phyloP scores from a whole-genome alignment of 2,113 vertebrate genomes.

The Cyanoliseus patagonus region DNA sequence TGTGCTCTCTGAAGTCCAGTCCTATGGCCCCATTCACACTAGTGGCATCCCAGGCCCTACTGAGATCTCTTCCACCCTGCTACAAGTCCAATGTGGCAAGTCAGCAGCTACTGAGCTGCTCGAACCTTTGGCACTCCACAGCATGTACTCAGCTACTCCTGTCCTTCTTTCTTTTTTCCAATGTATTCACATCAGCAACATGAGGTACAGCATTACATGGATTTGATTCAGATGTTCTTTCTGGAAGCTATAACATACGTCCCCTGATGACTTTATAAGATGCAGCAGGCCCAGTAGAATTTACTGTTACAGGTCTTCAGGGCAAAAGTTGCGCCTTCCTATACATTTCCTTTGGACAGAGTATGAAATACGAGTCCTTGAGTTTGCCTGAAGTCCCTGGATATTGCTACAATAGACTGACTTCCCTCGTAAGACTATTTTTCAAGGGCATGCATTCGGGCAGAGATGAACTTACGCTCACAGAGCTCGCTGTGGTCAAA shows the following conservation, averaged over 20 bases:
- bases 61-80: fast-evolving
- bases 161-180: not conserved
- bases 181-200: not conserved
- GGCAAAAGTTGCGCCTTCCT: not conserved
- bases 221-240: not conserved
- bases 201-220: not conserved
- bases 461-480: not conserved
- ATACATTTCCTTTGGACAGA: not conserved
- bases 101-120: not conserved
- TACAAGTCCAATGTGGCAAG: fast-evolving
- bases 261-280: not conserved
- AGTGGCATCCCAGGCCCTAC: not conserved
- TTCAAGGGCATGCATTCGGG: fast-evolving
- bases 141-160: not conserved
- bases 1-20: not conserved
- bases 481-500: not conserved
- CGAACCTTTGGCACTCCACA: fast-evolving
- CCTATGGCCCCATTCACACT: not conserved
- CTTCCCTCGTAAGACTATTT: not conserved
- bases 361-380: not conserved
- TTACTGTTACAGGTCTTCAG: not conserved
- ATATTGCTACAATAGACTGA: not conserved
- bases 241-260: not conserved
- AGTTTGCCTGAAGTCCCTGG: not conserved
- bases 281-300: not conserved